A percentile compares a stretch with the other conserved stretches of the same genome.
phyloP scores from a whole-genome alignment of 1,140 invertebrate species.

The Charaxes varanes region DNA sequence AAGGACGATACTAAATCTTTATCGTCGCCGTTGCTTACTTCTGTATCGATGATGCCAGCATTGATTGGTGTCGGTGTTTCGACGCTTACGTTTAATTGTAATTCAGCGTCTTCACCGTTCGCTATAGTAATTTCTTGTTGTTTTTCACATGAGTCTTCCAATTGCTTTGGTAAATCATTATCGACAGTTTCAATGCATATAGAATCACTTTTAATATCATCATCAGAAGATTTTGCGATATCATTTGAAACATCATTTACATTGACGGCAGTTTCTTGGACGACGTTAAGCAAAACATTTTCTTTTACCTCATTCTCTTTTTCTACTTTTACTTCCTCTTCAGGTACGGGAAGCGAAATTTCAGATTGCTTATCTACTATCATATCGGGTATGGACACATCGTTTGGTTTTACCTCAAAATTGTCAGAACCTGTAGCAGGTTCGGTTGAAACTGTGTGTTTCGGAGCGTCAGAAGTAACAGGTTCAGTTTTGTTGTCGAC shows the following conservation, averaged over 20 bases:
- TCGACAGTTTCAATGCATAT: not conserved
- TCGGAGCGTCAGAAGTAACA: slow-evolving; percentile 1
- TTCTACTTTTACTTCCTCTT: not conserved
- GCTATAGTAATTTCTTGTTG: not conserved
- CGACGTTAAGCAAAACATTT: slow-evolving; percentile 5
- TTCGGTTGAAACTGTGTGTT: slow-evolving; percentile 4
- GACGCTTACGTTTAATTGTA: no score
- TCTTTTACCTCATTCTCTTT: slow-evolving; percentile 1
- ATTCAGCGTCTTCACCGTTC: no score
- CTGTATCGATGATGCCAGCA: no score
- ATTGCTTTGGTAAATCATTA: not conserved
- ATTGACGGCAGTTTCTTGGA: not conserved
- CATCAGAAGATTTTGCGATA: not conserved
- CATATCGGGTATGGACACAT: slow-evolving; percentile 1
- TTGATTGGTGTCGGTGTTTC: no score
- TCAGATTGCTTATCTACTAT: not conserved
- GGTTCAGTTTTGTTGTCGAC: slow-evolving; percentile 22
- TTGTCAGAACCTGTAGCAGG: slow-evolving; percentile 1
- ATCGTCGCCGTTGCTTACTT: no score
- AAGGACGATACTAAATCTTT: no score
- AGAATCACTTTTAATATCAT: not conserved
- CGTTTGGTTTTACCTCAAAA: slow-evolving; percentile 6
- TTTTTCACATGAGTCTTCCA: not conserved
- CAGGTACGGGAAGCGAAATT: not conserved
- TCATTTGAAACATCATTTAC: slow-evolving; percentile 8